Evolutionary conservation across 2,113 vertebrate species (phyloP).

Genomic region (Columba janthina): DNA sequence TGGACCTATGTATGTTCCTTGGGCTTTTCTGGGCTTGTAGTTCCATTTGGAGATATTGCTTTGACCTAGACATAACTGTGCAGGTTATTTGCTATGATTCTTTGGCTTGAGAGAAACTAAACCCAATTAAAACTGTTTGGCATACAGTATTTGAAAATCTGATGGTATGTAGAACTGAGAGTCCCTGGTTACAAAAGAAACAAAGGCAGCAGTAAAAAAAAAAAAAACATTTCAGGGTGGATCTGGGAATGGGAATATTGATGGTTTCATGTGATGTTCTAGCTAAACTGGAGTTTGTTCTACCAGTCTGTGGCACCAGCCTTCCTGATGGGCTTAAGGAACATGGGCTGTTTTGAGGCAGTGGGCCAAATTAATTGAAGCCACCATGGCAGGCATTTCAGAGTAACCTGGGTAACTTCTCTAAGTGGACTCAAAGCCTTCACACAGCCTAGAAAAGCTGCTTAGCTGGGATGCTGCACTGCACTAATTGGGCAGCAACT

Average conservation of each 20-base stretch:
- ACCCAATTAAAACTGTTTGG: background rate
- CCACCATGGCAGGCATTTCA: background rate
- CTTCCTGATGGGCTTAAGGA: background rate
- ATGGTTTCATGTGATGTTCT: background rate
- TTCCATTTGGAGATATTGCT: background rate
- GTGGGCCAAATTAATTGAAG: background rate
- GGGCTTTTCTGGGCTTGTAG: background rate
- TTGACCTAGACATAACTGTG: background rate
- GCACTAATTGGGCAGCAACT: background rate
- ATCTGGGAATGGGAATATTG: background rate
- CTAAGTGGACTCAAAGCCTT: background rate
- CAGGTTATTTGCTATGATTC: background rate
- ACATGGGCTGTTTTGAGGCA: background rate
- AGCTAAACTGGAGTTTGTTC: background rate
- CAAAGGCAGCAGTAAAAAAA: background rate
- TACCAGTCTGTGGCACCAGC: background rate
- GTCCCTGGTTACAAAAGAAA: background rate
- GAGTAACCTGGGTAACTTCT: background rate
- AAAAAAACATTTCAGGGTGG: background rate
- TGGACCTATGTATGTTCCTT: background rate
- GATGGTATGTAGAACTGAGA: background rate
- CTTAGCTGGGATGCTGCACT: background rate
- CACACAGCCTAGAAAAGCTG: background rate
- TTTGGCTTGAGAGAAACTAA: background rate
- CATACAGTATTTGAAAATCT: background rate